Percentiles rank a stretch among this genome's conserved stretches.
Conservation (phyloP, 2,888 invertebrate genomes). For the Drosophila flavopinicola region DNA sequence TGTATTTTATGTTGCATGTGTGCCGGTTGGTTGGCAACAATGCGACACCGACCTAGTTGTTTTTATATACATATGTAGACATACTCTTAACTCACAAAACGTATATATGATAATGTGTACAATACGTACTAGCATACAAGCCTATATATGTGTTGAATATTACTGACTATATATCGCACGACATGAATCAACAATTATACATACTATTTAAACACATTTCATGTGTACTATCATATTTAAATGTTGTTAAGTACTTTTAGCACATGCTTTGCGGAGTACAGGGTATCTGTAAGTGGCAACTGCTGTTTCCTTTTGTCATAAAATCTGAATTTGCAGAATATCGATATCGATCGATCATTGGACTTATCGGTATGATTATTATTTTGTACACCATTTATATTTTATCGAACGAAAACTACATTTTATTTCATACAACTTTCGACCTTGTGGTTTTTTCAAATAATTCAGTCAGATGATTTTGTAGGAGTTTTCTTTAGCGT, state of each 20-base stretch:
- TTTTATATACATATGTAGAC: background rate
- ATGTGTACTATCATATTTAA: too few relatives aligned
- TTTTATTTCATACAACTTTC: too few relatives aligned
- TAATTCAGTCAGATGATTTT: background rate
- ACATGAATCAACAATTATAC: too few relatives aligned
- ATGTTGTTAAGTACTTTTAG: too few relatives aligned
- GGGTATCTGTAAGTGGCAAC: background rate
- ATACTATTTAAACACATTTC: too few relatives aligned
- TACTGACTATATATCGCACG: too few relatives aligned
- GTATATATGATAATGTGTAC: background rate
- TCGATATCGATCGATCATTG: constrained; percentile 4
- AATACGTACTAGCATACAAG: too few relatives aligned
- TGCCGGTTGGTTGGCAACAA: constrained; percentile 50
- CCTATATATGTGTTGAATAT: too few relatives aligned
- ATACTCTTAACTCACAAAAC: background rate
- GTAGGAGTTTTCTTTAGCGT: background rate
- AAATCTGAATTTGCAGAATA: background rate
- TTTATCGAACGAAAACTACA: too few relatives aligned
- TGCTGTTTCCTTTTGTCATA: background rate
- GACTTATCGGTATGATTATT: background rate
- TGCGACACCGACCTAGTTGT: constrained; percentile 19
- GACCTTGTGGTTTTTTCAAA: too few relatives aligned
- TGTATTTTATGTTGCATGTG: constrained; percentile 28
- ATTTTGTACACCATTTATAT: too few relatives aligned
- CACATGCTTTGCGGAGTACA: background rate